Percentiles rank a stretch among this genome's conserved stretches.
phyloP scores from a whole-genome alignment of 2,888 invertebrate genomes.

The Trichopria drosophilae region DNA sequence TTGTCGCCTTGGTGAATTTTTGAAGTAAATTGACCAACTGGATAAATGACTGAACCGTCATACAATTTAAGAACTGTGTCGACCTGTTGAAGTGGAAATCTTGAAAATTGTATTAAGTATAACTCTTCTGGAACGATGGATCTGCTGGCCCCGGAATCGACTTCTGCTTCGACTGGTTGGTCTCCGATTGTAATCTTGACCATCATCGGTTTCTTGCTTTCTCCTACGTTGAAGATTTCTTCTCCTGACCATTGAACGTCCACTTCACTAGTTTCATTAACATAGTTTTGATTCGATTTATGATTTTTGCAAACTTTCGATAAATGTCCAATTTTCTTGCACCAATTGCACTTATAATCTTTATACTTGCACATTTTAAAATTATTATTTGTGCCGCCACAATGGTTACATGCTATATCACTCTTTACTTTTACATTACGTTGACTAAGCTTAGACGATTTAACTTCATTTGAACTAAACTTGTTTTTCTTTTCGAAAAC shows the following conservation, averaged over 20 bases:
- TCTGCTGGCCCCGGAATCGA: constrained; percentile 42
- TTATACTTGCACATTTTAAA: constrained; percentile 24
- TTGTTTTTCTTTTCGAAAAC: too few species aligned
- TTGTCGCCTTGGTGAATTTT: constrained; percentile 10
- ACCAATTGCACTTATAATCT: constrained; percentile 16
- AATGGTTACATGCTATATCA: constrained; percentile 17
- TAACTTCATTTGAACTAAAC: too few species aligned
- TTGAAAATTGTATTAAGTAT: constrained; percentile 3
- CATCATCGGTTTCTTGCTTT: constrained; percentile 18
- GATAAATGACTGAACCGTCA: constrained; percentile 23
- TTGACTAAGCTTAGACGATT: too few species aligned
- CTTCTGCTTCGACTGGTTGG: constrained; percentile 35
- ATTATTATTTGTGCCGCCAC: constrained; percentile 19
- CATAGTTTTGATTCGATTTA: too few species aligned
- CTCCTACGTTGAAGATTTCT: too few species aligned
- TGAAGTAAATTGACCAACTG: constrained; percentile 27
- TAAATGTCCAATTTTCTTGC: constrained; percentile 20
- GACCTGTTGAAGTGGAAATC: constrained; percentile 7
- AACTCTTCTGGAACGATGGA: constrained; percentile 27
- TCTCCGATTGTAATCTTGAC: constrained; percentile 33
- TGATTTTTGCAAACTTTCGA: constrained; percentile 21
- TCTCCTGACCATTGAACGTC: too few species aligned
- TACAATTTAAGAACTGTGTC: constrained; percentile 22
- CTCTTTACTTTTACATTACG: too few species aligned
- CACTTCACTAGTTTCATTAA: too few species aligned